phyloP scores from a whole-genome alignment of 2,797 vertebrate species.

The Melanotaenia trifasciata region DNA sequence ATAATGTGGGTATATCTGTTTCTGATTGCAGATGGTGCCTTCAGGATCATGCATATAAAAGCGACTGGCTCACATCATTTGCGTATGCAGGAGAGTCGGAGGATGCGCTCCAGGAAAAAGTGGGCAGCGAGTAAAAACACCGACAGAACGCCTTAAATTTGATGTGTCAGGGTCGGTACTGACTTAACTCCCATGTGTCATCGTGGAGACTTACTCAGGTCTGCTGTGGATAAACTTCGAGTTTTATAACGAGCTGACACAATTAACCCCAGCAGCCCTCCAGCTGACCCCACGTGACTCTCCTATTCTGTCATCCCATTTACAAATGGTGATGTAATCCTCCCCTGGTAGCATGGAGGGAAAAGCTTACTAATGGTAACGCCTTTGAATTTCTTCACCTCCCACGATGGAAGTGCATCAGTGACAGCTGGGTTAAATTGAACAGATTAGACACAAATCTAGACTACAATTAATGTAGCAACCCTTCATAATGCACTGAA shows the following conservation, averaged over 20 bases:
- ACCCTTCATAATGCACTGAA: constrained; percentile 48
- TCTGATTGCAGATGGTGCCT: constrained; percentile 71
- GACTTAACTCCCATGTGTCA: constrained; percentile 21
- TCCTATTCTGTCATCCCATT: constrained; percentile 62
- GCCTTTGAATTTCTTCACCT: constrained; percentile 52
- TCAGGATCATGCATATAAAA: constrained; percentile 45
- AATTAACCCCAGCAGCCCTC: constrained; percentile 31
- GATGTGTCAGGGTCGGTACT: constrained; percentile 6
- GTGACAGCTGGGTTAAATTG: constrained; percentile 17
- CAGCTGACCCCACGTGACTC: constrained; percentile 51
- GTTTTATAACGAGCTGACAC: constrained; percentile 31
- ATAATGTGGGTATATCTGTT: not conserved
- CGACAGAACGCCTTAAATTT: constrained; percentile 15
- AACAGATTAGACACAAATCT: constrained; percentile 15
- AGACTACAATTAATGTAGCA: constrained; percentile 21
- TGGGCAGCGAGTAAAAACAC: constrained; percentile 9
- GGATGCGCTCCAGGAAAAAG: constrained; percentile 33
- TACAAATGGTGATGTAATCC: constrained; percentile 82
- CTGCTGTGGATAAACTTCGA: constrained; percentile 16
- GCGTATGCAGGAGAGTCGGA: constrained; percentile 59
- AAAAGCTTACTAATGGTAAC: constrained; percentile 64
- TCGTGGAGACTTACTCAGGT: constrained; percentile 21
- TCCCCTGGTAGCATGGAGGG: constrained; percentile 76
- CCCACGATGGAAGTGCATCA: constrained; percentile 25
- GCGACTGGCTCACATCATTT: constrained; percentile 54